Evolutionary conservation across 2,888 invertebrate genomes (phyloP).

Genomic region (Drosophila cognata): DNA sequence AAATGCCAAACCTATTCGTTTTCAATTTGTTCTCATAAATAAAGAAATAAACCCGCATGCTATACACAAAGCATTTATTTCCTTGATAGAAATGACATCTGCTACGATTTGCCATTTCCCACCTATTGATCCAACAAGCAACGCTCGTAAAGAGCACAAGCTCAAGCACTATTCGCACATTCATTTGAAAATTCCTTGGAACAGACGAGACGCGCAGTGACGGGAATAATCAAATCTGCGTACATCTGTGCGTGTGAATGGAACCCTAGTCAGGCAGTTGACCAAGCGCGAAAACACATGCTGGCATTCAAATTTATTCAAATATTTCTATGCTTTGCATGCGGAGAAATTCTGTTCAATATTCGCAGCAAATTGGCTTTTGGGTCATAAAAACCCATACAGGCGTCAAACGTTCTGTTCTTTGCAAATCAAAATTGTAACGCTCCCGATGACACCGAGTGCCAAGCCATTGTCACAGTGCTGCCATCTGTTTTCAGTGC

Average conservation of each 20-base stretch:
- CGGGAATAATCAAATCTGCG: slow-evolving; percentile 54
- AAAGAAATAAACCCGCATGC: neutral
- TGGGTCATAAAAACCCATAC: slow-evolving; percentile 33
- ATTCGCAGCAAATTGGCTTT: slow-evolving; percentile 52
- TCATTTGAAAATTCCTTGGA: slow-evolving; percentile 27
- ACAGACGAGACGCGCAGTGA: slow-evolving; percentile 37
- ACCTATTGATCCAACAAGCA: slow-evolving; percentile 53
- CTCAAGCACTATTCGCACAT: slow-evolving; percentile 13
- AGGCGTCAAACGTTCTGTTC: slow-evolving; percentile 47
- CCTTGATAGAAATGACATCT: slow-evolving; percentile 15
- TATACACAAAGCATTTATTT: neutral
- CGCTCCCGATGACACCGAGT: slow-evolving; percentile 17
- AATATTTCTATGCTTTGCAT: slow-evolving; percentile 31
- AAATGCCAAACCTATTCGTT: neutral
- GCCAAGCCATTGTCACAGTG: slow-evolving; percentile 44
- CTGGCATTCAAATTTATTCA: slow-evolving; percentile 15
- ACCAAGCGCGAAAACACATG: slow-evolving; percentile 29
- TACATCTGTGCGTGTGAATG: slow-evolving; percentile 42
- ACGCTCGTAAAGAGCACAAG: slow-evolving; percentile 13
- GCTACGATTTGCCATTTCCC: slow-evolving; percentile 24
- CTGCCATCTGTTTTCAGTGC: slow-evolving; percentile 67
- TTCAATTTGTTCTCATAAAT: neutral
- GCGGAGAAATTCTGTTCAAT: slow-evolving; percentile 14
- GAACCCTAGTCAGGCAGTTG: slow-evolving; percentile 31
- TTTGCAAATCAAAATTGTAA: slow-evolving; percentile 63